Conservation (phyloP, 2,797 vertebrate genomes). For the Sparidentex hasta region DNA sequence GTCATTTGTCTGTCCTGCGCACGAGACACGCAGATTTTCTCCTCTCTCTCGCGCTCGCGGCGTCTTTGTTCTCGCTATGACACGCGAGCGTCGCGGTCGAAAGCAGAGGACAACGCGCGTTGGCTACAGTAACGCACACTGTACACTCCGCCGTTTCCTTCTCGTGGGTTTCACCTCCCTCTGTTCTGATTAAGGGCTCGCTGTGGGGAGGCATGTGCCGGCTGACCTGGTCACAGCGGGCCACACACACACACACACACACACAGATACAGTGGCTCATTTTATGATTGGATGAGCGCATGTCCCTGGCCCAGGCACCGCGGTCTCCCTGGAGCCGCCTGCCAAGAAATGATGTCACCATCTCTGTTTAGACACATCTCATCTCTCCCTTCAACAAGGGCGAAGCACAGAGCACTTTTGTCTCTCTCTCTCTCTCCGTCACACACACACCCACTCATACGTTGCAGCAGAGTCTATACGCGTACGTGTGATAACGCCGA, state of each 20-base stretch:
- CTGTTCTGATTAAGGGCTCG: constrained; percentile 70
- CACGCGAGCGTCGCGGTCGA: background rate
- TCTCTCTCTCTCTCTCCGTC: background rate
- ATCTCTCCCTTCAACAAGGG: constrained; percentile 71
- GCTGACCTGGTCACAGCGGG: constrained; percentile 57
- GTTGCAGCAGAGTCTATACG: background rate
- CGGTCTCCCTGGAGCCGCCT: constrained; percentile 68
- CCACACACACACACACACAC: constrained; percentile 18
- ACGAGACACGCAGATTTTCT: background rate
- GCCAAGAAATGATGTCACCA: constrained; percentile 80
- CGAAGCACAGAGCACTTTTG: constrained; percentile 51
- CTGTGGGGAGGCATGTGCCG: constrained; percentile 66
- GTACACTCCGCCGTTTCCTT: constrained; percentile 19
- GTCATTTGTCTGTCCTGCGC: background rate
- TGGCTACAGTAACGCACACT: constrained; percentile 39
- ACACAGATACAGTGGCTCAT: constrained; percentile 39
- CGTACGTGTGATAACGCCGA: constrained; percentile 4
- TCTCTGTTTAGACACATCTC: constrained; percentile 73
- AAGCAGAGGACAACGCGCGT: constrained; percentile 6
- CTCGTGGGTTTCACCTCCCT: constrained; percentile 56
- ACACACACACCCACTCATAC: background rate
- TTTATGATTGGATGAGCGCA: constrained; percentile 66
- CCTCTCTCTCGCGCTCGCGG: background rate
- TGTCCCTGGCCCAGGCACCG: constrained; percentile 52
- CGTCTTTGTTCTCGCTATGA: background rate